phyloP scores from a whole-genome alignment of 2,797 vertebrate species.

The Enteromius radiatus region DNA sequence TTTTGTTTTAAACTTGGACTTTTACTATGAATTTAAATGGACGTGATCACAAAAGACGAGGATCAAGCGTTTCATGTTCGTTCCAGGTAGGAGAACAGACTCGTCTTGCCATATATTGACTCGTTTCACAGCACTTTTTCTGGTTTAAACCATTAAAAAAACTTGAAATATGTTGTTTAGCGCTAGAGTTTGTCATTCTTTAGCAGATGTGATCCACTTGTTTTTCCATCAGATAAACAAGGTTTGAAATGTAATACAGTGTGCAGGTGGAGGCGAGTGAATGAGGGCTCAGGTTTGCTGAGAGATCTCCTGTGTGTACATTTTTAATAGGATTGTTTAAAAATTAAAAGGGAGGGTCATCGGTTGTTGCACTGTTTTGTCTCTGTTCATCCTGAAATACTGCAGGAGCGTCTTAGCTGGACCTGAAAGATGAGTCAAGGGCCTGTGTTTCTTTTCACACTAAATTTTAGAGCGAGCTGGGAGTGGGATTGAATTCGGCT shows the following conservation, averaged over 20 bases:
- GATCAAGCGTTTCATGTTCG: conserved; percentile 55
- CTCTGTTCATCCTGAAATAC: background rate
- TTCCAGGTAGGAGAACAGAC: conserved; percentile 52
- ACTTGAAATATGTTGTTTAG: background rate
- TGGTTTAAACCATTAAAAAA: background rate
- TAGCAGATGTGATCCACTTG: background rate
- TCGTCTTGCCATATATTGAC: background rate
- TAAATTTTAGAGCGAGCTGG: background rate
- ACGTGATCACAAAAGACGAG: conserved; percentile 52
- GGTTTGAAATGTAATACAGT: conserved; percentile 42
- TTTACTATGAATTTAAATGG: conserved; percentile 53
- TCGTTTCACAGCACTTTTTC: background rate
- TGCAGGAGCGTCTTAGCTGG: background rate
- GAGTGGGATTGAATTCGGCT: background rate
- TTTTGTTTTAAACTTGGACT: conserved; percentile 25
- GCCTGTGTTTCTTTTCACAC: background rate
- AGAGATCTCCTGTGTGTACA: conserved; percentile 39
- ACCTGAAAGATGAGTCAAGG: background rate
- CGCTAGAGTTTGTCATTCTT: background rate
- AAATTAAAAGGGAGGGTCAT: conserved; percentile 50
- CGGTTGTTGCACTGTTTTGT: conserved; percentile 27
- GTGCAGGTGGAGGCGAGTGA: conserved; percentile 15
- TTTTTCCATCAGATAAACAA: conserved; percentile 21
- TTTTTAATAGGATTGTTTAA: conserved; percentile 57
- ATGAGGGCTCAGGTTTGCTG: conserved; percentile 45